These are phyloP conservation scores for Tragelaphus imberbis DNA, from an alignment of 2,113 vertebrate species.

Conservation along the genomic window DNA sequence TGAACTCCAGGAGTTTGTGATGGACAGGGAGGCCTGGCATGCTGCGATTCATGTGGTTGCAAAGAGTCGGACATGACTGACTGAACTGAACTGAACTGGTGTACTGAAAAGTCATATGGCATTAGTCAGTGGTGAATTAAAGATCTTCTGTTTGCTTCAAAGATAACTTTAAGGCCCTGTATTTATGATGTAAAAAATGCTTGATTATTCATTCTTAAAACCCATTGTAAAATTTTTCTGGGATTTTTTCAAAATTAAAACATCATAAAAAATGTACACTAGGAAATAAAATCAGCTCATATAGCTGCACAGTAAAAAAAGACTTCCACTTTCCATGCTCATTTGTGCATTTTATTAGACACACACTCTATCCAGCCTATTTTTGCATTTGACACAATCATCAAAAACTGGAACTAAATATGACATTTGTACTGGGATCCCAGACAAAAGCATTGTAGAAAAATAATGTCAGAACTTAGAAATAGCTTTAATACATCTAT, in stretches of 20 bases:
- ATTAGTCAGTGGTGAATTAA: slow-evolving; percentile 25
- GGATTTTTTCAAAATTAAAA: background rate
- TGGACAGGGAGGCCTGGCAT: too few species aligned
- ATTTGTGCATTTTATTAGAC: background rate
- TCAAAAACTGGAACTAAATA: background rate
- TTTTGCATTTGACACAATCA: background rate
- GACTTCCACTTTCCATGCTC: background rate
- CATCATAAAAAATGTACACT: background rate
- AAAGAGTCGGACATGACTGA: too few species aligned
- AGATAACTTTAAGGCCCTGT: background rate
- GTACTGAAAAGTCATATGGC: slow-evolving; percentile 16
- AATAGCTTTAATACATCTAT: background rate
- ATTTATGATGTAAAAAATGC: background rate
- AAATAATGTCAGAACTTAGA: background rate
- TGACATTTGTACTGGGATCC: background rate
- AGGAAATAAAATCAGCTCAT: background rate
- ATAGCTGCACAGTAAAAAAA: background rate
- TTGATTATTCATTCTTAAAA: slow-evolving; percentile 17
- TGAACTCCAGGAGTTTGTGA: too few species aligned
- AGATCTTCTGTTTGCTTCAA: slow-evolving; percentile 15
- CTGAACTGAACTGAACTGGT: background rate
- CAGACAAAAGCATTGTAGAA: background rate
- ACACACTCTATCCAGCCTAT: background rate
- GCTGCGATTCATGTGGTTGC: too few species aligned
- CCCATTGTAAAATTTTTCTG: background rate